Evolutionary conservation across 2,113 vertebrate genomes (phyloP).

Genomic region (Antechinus stuartii): DNA sequence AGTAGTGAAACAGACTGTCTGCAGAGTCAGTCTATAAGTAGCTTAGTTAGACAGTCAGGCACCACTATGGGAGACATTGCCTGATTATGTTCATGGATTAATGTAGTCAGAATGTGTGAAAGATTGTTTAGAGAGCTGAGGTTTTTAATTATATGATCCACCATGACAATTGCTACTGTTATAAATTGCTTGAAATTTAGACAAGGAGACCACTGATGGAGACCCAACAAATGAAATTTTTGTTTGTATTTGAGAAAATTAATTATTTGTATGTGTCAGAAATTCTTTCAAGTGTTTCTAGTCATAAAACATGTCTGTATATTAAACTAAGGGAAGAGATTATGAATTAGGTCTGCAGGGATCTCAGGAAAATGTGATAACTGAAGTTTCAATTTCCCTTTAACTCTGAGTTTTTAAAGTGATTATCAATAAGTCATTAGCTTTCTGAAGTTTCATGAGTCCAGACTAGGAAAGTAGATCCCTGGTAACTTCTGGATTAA

Average conservation of each 20-base stretch:
- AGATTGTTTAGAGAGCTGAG: conserved; percentile 71
- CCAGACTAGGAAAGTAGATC: background rate
- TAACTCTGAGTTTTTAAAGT: background rate
- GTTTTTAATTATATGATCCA: background rate
- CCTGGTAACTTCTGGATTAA: background rate
- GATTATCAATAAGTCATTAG: background rate
- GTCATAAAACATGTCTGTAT: background rate
- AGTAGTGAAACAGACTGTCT: conserved; percentile 31
- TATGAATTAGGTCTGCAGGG: background rate
- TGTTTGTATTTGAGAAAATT: background rate
- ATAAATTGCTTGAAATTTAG: background rate
- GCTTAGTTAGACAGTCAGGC: conserved; percentile 76
- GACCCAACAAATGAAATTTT: background rate
- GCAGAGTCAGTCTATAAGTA: conserved; percentile 64
- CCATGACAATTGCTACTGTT: background rate
- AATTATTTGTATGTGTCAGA: background rate
- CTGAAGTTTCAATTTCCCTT: background rate
- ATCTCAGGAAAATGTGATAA: background rate
- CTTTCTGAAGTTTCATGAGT: background rate
- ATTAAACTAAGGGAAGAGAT: background rate
- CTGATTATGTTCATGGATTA: conserved; percentile 69
- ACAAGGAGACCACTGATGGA: background rate
- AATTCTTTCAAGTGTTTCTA: background rate
- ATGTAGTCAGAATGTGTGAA: conserved; percentile 73
- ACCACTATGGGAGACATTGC: conserved; percentile 71